Percentiles rank a stretch among this genome's conserved stretches.
Conservation (phyloP, 2,888 invertebrate genomes). For the Girardia tigrina region DNA sequence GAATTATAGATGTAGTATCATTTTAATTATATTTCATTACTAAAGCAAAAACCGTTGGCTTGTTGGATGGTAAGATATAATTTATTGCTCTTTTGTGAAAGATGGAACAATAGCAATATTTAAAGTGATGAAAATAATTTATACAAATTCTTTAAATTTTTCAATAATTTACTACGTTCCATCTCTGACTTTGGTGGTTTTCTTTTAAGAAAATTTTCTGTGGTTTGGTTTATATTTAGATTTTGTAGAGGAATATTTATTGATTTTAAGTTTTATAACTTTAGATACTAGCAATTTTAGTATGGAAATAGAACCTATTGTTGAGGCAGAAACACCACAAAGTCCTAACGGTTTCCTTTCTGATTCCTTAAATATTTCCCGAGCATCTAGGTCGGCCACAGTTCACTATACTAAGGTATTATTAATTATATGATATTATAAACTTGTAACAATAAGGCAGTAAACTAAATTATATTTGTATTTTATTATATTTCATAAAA, state of each 20-base stretch:
- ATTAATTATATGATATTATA: not conserved
- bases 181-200: not conserved
- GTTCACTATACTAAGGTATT: constrained; percentile 33
- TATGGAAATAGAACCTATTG: constrained; percentile 49
- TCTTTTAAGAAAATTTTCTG: not conserved
- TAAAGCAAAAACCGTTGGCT: not conserved
- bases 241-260: not conserved
- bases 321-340: constrained; percentile 41
- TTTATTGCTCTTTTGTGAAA: too few species aligned
- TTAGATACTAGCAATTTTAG: constrained; percentile 50
- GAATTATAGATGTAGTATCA: not conserved
- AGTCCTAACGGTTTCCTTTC: constrained; percentile 30
- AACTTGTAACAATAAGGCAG: too few species aligned
- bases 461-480: too few species aligned
- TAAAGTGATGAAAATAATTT: too few species aligned
- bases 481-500: too few species aligned
- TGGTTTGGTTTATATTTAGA: not conserved
- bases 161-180: too few species aligned
- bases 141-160: too few species aligned
- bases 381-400: constrained; percentile 25
- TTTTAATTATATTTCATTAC: not conserved
- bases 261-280: constrained; percentile 26
- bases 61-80: not conserved
- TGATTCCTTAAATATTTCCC: not conserved
- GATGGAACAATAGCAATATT: too few species aligned